phyloP scores from a whole-genome alignment of 1,140 invertebrate genomes.

The Calliopsis andreniformis region DNA sequence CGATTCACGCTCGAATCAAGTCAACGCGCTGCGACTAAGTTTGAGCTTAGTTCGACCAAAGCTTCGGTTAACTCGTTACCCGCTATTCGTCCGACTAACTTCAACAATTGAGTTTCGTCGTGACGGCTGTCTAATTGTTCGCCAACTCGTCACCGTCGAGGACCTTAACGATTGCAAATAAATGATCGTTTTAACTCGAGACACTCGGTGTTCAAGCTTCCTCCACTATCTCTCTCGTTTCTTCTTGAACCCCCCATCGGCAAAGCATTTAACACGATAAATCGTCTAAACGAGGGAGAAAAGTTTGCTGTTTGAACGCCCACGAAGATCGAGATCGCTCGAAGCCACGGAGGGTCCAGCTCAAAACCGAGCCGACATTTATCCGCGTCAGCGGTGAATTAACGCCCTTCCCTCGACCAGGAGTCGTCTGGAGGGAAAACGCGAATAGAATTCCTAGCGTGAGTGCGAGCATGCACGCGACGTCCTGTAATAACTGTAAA shows the following conservation, averaged over 20 bases:
- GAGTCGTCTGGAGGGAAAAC: too few relatives aligned
- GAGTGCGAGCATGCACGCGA: conserved; percentile 40
- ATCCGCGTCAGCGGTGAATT: not conserved
- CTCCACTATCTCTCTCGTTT: too few relatives aligned
- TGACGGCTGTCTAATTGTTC: conserved; percentile 2
- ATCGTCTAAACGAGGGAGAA: not conserved
- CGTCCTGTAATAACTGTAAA: conserved; percentile 68
- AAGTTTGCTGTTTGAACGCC: too few relatives aligned
- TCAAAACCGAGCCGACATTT: not conserved
- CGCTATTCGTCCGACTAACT: conserved; percentile 13
- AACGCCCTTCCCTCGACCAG: not conserved
- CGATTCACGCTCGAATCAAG: conserved; percentile 7
- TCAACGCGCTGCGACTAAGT: conserved; percentile 3
- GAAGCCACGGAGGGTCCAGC: not conserved
- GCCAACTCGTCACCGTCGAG: not conserved
- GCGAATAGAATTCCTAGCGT: not conserved
- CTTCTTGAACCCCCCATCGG: too few relatives aligned
- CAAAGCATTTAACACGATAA: not conserved
- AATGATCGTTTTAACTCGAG: too few relatives aligned
- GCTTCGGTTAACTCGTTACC: conserved; percentile 30
- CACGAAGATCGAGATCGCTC: too few relatives aligned
- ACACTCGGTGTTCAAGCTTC: too few relatives aligned
- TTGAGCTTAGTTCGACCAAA: not conserved
- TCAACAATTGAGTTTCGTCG: conserved; percentile 14
- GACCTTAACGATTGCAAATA: not conserved